Conservation (phyloP, 2,797 vertebrate genomes). For the Luscinia luscinia region DNA sequence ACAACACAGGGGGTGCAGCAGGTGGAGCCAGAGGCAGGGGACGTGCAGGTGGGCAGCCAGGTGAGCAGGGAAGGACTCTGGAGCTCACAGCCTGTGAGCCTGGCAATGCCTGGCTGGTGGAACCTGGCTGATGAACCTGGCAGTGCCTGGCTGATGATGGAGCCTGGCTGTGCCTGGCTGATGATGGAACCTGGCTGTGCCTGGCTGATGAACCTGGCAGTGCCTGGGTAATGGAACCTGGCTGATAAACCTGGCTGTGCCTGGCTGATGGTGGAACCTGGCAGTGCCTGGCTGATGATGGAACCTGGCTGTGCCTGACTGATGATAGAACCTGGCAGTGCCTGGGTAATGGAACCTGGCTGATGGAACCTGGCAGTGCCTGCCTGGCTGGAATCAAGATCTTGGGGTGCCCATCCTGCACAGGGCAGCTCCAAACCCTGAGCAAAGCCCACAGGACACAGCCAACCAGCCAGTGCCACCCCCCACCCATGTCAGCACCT, state of each 20-base stretch:
- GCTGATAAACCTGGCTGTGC: too few relatives aligned
- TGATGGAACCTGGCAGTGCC: neutral
- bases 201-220: too few relatives aligned
- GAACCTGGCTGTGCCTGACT: too few relatives aligned
- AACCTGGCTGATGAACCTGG: too few relatives aligned
- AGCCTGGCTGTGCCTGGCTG: too few relatives aligned
- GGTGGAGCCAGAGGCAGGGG: accelerated
- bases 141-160: too few relatives aligned
- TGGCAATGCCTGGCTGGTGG: neutral
- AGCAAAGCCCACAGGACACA: neutral
- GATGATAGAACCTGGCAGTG: too few relatives aligned
- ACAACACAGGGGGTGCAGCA: neutral
- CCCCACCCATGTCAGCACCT: neutral
- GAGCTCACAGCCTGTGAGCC: neutral
- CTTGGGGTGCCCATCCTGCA: accelerated
- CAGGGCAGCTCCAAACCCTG: neutral
- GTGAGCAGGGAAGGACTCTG: accelerated
- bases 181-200: too few relatives aligned
- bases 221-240: too few relatives aligned
- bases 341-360: neutral
- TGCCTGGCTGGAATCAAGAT: neutral
- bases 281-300: too few relatives aligned
- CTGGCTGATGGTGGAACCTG: too few relatives aligned
- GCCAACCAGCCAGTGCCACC: neutral
- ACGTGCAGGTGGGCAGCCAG: neutral